These are phyloP conservation scores for Ceratina japonica DNA, from an alignment of 1,140 invertebrate species.

Conservation along the genomic window DNA sequence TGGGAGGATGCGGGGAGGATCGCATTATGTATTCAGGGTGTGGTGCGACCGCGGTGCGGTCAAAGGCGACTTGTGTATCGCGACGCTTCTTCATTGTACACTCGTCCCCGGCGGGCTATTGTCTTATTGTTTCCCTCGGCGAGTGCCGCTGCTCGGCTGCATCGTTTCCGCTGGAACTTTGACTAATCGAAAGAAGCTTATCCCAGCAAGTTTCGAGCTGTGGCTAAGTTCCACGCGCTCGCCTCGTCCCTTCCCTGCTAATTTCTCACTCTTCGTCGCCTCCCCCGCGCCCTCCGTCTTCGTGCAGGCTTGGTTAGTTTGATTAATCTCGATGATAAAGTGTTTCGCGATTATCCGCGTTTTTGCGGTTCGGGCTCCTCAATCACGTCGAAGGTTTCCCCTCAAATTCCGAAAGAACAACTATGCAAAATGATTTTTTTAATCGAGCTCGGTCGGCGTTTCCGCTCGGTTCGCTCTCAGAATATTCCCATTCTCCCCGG, in stretches of 20 bases:
- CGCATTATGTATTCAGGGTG: neutral
- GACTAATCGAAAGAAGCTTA: constrained; percentile 18
- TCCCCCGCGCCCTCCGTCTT: neutral
- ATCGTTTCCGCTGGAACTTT: constrained; percentile 42
- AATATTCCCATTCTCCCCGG: neutral
- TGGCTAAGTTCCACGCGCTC: constrained; percentile 9
- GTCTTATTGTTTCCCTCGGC: constrained; percentile 62
- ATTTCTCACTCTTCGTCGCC: constrained; percentile 20
- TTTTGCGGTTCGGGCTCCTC: too few relatives aligned
- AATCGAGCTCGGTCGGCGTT: too few relatives aligned
- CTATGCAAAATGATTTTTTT: too few relatives aligned
- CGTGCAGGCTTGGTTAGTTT: neutral
- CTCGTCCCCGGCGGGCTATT: constrained; percentile 61
- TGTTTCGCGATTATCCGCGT: neutral
- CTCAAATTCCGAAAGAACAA: neutral
- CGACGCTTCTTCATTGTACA: constrained; percentile 60
- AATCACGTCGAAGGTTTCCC: neutral
- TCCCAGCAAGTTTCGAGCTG: constrained; percentile 39
- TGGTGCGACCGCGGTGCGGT: neutral
- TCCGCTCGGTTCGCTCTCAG: neutral
- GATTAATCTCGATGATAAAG: constrained; percentile 7
- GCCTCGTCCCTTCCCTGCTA: constrained; percentile 1
- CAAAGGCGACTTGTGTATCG: constrained; percentile 44
- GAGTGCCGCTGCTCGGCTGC: constrained; percentile 18
- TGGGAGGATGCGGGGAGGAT: neutral